These are phyloP conservation scores for Heliconius erato DNA, from an alignment of 2,888 invertebrate species.

Conservation along the genomic window DNA sequence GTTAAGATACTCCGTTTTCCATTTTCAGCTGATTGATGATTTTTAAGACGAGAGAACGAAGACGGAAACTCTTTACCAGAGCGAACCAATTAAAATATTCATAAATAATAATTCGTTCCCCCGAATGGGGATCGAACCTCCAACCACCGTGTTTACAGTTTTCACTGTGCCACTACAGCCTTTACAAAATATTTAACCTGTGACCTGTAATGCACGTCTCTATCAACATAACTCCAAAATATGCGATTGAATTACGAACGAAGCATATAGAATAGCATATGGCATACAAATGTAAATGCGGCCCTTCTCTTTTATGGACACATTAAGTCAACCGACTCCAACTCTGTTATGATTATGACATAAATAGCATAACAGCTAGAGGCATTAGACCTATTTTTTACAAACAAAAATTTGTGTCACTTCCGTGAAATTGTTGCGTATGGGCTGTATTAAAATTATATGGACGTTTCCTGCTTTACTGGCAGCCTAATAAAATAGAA, in stretches of 20 bases:
- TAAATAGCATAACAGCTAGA: constrained; percentile 72
- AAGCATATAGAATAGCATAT: constrained; percentile 61
- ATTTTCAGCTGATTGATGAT: too few species aligned
- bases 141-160: too few species aligned
- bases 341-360: constrained; percentile 72
- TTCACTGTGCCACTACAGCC: too few species aligned
- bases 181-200: constrained; percentile 56
- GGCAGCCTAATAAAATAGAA: constrained; percentile 40
- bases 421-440: constrained; percentile 62
- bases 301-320: constrained; percentile 65
- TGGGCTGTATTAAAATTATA: constrained; percentile 50
- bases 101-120: too few species aligned
- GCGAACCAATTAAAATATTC: too few species aligned
- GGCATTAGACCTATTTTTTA: constrained; percentile 59
- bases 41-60: too few species aligned
- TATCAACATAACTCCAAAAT: constrained; percentile 54
- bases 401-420: constrained; percentile 69
- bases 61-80: too few species aligned
- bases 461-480: constrained; percentile 51
- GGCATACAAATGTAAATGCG: constrained; percentile 74
- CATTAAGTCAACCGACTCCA: constrained; percentile 63
- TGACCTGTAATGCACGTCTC: constrained; percentile 51
- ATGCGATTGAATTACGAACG: constrained; percentile 62
- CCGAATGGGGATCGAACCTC: too few species aligned
- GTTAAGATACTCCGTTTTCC: too few species aligned